phyloP scores from a whole-genome alignment of 2,113 vertebrate species.

The Aplodontia rufa region DNA sequence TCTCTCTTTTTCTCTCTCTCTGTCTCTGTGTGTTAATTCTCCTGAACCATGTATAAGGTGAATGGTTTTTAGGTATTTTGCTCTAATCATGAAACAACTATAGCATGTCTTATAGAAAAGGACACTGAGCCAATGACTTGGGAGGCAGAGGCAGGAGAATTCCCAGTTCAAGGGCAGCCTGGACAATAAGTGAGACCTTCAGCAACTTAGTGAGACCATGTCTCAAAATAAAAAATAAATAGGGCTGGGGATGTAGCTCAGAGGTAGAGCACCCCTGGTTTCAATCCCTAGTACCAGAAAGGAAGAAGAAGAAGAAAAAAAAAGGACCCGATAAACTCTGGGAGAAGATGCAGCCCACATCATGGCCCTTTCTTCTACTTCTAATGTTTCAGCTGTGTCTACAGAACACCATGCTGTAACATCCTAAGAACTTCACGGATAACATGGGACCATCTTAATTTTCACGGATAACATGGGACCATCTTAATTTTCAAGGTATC shows the following conservation, averaged over 20 bases:
- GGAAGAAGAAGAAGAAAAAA: no score
- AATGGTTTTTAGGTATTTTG: background rate
- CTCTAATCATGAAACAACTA: background rate
- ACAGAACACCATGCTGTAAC: background rate
- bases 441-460: background rate
- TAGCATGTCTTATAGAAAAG: background rate
- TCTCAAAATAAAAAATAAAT: background rate
- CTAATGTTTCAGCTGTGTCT: background rate
- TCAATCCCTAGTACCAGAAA: background rate
- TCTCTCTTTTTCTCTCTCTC: background rate
- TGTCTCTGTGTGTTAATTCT: background rate
- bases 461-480: background rate
- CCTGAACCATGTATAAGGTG: background rate
- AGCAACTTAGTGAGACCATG: background rate
- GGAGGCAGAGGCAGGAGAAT: background rate
- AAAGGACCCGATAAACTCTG: background rate
- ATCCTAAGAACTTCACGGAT: background rate
- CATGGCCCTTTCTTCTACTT: background rate
- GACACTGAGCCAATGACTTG: background rate
- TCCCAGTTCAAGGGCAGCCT: background rate
- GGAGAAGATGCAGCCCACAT: background rate
- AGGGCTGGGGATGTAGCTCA: background rate
- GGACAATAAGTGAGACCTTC: no score
- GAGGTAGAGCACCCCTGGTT: background rate
- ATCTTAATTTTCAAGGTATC: background rate